Evolutionary conservation across 2,113 vertebrate genomes (phyloP), one percentile per base, ranked within the genome.

Genomic region (Pterophyllum scalare): DNA sequence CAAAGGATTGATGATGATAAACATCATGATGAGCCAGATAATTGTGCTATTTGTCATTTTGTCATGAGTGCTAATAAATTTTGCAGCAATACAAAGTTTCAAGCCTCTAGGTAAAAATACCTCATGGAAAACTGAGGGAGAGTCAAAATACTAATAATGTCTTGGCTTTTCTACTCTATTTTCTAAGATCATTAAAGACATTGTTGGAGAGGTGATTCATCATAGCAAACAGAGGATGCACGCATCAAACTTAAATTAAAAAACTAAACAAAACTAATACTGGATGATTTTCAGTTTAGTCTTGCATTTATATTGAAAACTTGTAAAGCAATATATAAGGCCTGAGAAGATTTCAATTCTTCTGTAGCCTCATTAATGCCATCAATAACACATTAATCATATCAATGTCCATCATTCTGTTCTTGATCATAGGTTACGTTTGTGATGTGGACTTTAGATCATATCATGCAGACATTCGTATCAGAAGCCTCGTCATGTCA

Each of bases 41-140:
- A 94, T 93, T 91, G 88, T 77, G 76, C 83, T 60, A 93, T 94
- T 92, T 90, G 70, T 94, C 86, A 91, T 80, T 79, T 86, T 93
- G 92, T 90, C 87, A 87, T 11, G 26, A 67, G 28, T 77, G 62
- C 86, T 83, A 85, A 90, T 91, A 88, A 14, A 90, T 89, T 77
- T 91, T 35, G 59, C 79, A 89, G 13, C 40, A 88, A 85, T 78
- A 88, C 24, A 26, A 85, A 82, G 67, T 88, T 89, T 86, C 31
- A 6, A 64, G 77, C 86, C 87, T 85, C 65, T 54, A 82, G 85
- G 88, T 90, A 40, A 82, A 82, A 83, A 22, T 31, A 20, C 24
- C 64, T 80, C 74, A 83, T 35, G 38, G 80, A 74, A 80, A 78
- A 75, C 22, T 1, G 58, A 62, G 65, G 52, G 57, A 78, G 82